Evolutionary conservation across 1,140 invertebrate species (phyloP).

Genomic region (Anastrepha ludens): DNA sequence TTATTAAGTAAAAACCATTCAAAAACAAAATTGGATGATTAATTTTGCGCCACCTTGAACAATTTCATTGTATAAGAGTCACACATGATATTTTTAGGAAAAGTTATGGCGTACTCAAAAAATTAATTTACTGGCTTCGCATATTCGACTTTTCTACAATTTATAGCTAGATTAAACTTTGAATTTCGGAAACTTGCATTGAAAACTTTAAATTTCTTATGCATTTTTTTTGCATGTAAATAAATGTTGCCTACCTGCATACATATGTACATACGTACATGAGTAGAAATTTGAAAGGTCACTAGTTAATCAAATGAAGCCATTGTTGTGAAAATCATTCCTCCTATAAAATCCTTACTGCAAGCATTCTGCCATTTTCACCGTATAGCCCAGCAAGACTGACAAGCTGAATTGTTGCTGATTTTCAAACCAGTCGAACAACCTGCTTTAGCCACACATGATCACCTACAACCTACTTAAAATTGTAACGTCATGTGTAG

Average conservation of each 20-base stretch:
- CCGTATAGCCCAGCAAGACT: neutral
- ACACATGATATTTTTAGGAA: too few species aligned
- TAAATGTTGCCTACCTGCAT: neutral
- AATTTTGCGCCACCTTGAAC: too few species aligned
- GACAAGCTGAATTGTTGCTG: conserved; percentile 18
- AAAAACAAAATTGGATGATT: too few species aligned
- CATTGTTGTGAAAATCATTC: conserved; percentile 27
- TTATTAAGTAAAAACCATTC: too few species aligned
- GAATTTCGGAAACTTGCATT: neutral
- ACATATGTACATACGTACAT: neutral
- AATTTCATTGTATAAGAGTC: too few species aligned
- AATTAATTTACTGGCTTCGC: too few species aligned
- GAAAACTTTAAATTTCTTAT: neutral
- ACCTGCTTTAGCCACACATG: neutral
- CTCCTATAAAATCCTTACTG: neutral
- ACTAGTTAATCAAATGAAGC: conserved; percentile 57
- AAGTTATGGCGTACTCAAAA: too few species aligned
- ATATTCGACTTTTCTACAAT: too few species aligned
- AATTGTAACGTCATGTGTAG: conserved; percentile 28
- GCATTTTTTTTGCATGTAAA: neutral
- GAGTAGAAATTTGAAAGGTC: neutral
- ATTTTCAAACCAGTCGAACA: neutral
- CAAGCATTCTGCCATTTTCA: neutral
- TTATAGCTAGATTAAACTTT: too few species aligned
- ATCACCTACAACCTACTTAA: neutral